A percentile compares a stretch with the other conserved stretches of the same genome.
Conservation (phyloP, 1,140 invertebrate genomes). For the Trichoplusia ni region DNA sequence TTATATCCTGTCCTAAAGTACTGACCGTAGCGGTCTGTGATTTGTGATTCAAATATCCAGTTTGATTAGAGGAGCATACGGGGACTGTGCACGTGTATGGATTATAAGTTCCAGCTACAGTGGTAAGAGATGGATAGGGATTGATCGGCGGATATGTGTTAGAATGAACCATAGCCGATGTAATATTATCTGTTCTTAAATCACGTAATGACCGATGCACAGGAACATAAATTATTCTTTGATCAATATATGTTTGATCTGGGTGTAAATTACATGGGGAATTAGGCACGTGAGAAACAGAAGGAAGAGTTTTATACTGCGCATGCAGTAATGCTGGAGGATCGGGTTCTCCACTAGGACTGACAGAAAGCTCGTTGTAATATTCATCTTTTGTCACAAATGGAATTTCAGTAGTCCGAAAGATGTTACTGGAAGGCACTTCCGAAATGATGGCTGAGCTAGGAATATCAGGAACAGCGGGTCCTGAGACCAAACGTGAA, state of each 20-base stretch:
- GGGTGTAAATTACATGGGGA: slow-evolving; percentile 72
- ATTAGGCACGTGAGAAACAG: slow-evolving; percentile 74
- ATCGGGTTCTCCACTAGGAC: slow-evolving; percentile 61
- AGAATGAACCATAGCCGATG: slow-evolving; percentile 70
- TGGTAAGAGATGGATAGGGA: slow-evolving; percentile 72
- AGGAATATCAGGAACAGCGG: slow-evolving; percentile 34
- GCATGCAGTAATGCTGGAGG: slow-evolving; percentile 75
- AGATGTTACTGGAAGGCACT: slow-evolving; percentile 65
- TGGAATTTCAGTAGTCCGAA: slow-evolving; percentile 55
- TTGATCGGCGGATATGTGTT: slow-evolving; percentile 69
- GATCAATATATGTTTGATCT: slow-evolving; percentile 57
- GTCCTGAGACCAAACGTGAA: slow-evolving; percentile 49
- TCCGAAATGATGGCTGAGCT: slow-evolving; percentile 57
- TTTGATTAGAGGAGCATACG: slow-evolving; percentile 54
- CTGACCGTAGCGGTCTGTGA: slow-evolving; percentile 52
- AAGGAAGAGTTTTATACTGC: slow-evolving; percentile 71
- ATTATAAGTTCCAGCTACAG: slow-evolving; percentile 74
- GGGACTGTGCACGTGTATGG: slow-evolving; percentile 69
- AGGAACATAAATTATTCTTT: slow-evolving; percentile 36
- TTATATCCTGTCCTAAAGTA: slow-evolving; percentile 62
- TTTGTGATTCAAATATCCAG: slow-evolving; percentile 45
- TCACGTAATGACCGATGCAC: slow-evolving; percentile 60
- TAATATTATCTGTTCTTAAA: slow-evolving; percentile 57
- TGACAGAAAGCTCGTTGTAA: slow-evolving; percentile 59
- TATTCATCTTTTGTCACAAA: slow-evolving; percentile 53